Evolutionary conservation across 2,113 vertebrate genomes (phyloP).

Genomic region (Stigmatopora nigra): DNA sequence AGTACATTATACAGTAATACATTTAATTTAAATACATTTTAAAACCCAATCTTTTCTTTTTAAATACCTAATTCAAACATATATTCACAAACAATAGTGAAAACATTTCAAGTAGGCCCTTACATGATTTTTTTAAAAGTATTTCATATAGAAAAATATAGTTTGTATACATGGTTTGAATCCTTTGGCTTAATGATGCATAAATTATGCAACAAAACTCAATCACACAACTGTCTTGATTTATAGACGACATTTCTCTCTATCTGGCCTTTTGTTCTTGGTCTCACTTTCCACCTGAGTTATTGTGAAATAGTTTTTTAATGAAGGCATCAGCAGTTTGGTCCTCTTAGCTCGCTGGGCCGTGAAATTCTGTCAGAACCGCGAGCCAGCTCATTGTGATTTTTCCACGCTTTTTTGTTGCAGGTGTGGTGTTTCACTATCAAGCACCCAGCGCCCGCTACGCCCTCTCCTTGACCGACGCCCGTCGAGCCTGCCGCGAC

Average conservation of each 20-base stretch:
- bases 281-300: conserved; percentile 37
- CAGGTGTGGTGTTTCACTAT: conserved; percentile 91
- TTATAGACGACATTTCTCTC: conserved; percentile 10
- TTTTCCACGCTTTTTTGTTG: conserved; percentile 2
- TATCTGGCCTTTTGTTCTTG: conserved; percentile 20
- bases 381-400: background rate
- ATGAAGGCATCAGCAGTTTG: conserved; percentile 36
- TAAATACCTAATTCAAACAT: too few relatives aligned
- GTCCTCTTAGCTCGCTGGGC: conserved; percentile 8
- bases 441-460: conserved; percentile 72
- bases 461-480: conserved; percentile 74
- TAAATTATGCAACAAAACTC: conserved; percentile 32
- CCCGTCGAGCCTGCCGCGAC: conserved; percentile 75
- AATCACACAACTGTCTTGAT: conserved; percentile 34
- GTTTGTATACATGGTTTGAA: background rate
- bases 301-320: conserved; percentile 47
- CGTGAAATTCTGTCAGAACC: conserved; percentile 20
- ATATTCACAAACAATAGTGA: too few relatives aligned
- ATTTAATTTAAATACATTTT: too few relatives aligned
- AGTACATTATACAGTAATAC: too few relatives aligned
- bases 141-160: background rate
- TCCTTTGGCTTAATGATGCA: conserved; percentile 20
- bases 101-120: too few relatives aligned
- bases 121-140: background rate
- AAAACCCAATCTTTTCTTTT: too few relatives aligned